phyloP scores from a whole-genome alignment of 2,113 vertebrate genomes.

The Stegostoma tigrinum region DNA sequence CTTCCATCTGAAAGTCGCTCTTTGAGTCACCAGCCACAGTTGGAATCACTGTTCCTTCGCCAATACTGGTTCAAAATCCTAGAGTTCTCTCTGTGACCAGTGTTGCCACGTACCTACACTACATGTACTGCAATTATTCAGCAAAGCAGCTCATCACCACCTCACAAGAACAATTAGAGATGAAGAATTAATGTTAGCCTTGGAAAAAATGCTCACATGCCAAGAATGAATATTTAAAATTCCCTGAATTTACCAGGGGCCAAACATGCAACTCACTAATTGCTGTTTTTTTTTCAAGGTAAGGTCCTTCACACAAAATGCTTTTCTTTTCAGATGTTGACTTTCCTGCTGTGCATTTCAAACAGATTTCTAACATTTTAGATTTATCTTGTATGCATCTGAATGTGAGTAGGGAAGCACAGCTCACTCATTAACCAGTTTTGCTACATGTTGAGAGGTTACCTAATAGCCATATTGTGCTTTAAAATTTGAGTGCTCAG shows the following conservation, averaged over 20 bases:
- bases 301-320: not conserved
- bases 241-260: not conserved
- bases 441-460: not conserved
- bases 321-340: not conserved
- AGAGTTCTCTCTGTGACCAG: too few relatives aligned
- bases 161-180: not conserved
- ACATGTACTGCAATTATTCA: too few relatives aligned
- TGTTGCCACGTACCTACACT: too few relatives aligned
- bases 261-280: not conserved
- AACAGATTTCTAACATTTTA: not conserved
- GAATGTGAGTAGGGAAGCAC: not conserved
- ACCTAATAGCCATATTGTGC: too few relatives aligned
- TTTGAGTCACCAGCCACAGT: too few relatives aligned
- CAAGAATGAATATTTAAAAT: not conserved
- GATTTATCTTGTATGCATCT: not conserved
- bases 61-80: too few relatives aligned
- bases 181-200: not conserved
- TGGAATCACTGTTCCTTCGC: too few relatives aligned
- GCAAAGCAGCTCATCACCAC: not conserved
- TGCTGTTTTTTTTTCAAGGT: not conserved
- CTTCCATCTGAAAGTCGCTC: too few relatives aligned
- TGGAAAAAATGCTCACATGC: not conserved
- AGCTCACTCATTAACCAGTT: not conserved
- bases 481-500: not conserved
- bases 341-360: not conserved